These are phyloP conservation scores for Trichopria drosophilae DNA, from an alignment of 2,888 invertebrate genomes.

Conservation along the genomic window DNA sequence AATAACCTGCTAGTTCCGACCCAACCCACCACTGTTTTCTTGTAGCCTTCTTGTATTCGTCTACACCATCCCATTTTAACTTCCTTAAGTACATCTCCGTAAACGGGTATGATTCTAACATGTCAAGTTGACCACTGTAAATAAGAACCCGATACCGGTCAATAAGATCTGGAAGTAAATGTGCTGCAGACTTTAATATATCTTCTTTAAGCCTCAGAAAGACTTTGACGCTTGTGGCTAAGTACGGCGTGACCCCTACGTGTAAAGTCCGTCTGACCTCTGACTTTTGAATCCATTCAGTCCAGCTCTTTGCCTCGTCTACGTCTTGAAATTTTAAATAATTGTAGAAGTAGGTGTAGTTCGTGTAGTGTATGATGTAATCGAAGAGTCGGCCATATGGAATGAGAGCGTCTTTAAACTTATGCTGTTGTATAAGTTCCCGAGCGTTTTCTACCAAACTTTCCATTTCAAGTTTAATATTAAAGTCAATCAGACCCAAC, in stretches of 20 bases:
- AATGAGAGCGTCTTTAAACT: constrained; percentile 70
- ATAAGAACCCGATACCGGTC: constrained; percentile 74
- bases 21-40: constrained; percentile 49
- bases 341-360: constrained; percentile 76
- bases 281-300: constrained; percentile 65
- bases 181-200: constrained; percentile 76
- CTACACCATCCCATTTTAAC: constrained; percentile 52
- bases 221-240: constrained; percentile 62
- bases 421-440: constrained; percentile 63
- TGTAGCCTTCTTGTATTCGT: constrained; percentile 47
- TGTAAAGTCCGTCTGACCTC: constrained; percentile 75
- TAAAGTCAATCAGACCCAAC: constrained; percentile 71
- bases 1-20: constrained; percentile 47
- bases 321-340: constrained; percentile 66
- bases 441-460: constrained; percentile 64
- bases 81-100: constrained; percentile 72
- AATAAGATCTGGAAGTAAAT: constrained; percentile 69
- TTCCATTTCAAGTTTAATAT: constrained; percentile 65
- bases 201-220: constrained; percentile 72
- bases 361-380: constrained; percentile 76
- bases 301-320: constrained; percentile 62
- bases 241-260: constrained; percentile 78
- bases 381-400: constrained; percentile 71
- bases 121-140: constrained; percentile 89
- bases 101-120: constrained; percentile 80